Percentiles rank a stretch among this genome's conserved stretches.
These are phyloP conservation scores for Carettochelys insculpta DNA, from an alignment of 2,113 vertebrate genomes.

Conservation along the genomic window DNA sequence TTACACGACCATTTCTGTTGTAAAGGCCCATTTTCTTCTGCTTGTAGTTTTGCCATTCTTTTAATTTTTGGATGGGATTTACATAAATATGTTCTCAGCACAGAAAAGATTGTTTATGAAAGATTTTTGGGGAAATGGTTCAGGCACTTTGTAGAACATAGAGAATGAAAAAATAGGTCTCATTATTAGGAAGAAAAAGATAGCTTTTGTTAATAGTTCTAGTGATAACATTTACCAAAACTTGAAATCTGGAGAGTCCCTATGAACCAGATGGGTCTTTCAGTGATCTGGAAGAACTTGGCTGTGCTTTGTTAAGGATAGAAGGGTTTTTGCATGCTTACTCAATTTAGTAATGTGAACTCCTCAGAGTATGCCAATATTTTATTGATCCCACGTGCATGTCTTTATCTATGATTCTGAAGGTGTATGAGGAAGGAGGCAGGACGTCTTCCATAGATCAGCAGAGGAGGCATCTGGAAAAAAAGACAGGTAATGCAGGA, in stretches of 20 bases:
- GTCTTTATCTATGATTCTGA: conserved; percentile 29
- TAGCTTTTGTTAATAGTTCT: background rate
- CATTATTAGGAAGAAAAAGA: background rate
- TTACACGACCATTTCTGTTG: background rate
- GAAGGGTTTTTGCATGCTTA: background rate
- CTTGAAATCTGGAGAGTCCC: background rate
- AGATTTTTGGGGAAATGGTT: background rate
- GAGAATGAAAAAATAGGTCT: background rate
- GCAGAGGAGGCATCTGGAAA: background rate
- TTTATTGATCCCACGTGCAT: conserved; percentile 27
- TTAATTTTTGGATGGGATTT: background rate
- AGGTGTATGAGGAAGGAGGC: conserved; percentile 2
- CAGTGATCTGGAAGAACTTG: conserved; percentile 49
- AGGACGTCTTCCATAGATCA: background rate
- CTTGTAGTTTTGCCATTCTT: background rate
- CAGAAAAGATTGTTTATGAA: background rate
- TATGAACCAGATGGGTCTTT: conserved; percentile 25
- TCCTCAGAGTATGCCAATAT: conserved; percentile 29
- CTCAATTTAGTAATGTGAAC: conserved; percentile 29
- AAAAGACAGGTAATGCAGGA: background rate
- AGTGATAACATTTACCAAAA: background rate
- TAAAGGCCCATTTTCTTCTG: background rate
- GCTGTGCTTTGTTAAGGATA: conserved; percentile 38
- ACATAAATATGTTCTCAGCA: background rate
- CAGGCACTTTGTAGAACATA: background rate